Conservation (phyloP, 2,888 invertebrate species). For the Chamaedrilus cognettii region DNA sequence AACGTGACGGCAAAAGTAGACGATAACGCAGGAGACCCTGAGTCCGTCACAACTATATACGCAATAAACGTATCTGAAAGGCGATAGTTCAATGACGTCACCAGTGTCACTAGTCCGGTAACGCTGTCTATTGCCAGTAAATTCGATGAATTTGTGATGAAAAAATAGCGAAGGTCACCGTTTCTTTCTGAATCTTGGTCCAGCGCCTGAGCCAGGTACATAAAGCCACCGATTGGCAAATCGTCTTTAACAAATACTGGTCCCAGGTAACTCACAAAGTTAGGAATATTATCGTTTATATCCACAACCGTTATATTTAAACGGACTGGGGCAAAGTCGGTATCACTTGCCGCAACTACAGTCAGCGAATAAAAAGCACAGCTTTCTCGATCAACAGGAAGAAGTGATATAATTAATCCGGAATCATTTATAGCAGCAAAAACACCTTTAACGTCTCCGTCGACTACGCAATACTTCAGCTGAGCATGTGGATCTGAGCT, state of each 20-base stretch:
- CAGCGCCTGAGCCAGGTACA: slow-evolving; percentile 82
- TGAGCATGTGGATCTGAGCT: slow-evolving; percentile 25
- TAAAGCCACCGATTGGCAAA: slow-evolving; percentile 90
- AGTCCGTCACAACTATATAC: slow-evolving; percentile 47
- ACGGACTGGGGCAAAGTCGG: slow-evolving; percentile 75
- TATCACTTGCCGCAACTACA: slow-evolving; percentile 77
- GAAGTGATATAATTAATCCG: slow-evolving; percentile 77
- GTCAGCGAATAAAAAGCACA: slow-evolving; percentile 75
- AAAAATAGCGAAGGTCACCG: slow-evolving; percentile 78
- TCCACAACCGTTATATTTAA: slow-evolving; percentile 83
- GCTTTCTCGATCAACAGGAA: slow-evolving; percentile 87
- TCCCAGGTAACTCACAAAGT: slow-evolving; percentile 48
- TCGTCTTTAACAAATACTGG: slow-evolving; percentile 80
- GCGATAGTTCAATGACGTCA: slow-evolving; percentile 66
- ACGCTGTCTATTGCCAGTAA: slow-evolving; percentile 82
- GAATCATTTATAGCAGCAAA: slow-evolving; percentile 80
- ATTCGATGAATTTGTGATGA: slow-evolving; percentile 74
- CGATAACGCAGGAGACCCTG: slow-evolving; percentile 42
- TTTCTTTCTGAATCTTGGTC: slow-evolving; percentile 87
- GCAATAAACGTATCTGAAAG: slow-evolving; percentile 33
- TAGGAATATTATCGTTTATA: slow-evolving; percentile 88
- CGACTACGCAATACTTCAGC: slow-evolving; percentile 65
- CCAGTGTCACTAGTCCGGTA: slow-evolving; percentile 86
- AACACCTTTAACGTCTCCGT: slow-evolving; percentile 76
- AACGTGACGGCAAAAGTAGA: slow-evolving; percentile 42